phyloP scores from a whole-genome alignment of 2,888 invertebrate species.

The Aphidius colemani region DNA sequence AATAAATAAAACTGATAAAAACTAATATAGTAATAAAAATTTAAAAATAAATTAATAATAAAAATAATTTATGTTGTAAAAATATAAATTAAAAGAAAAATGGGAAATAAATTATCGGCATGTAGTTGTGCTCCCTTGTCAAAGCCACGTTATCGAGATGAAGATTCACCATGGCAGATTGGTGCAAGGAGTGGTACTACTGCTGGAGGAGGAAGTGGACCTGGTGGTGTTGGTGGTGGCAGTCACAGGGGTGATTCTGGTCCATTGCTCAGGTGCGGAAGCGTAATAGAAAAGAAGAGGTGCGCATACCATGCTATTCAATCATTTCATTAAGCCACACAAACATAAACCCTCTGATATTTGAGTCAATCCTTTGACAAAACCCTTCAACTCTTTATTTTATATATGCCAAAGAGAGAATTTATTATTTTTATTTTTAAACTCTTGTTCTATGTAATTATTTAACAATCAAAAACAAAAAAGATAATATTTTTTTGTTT shows the following conservation, averaged over 20 bases:
- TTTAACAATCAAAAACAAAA: too few species aligned
- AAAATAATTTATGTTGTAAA: constrained; percentile 28
- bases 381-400: neutral
- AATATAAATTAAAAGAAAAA: constrained; percentile 53
- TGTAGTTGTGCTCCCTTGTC: constrained; percentile 96
- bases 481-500: too few species aligned
- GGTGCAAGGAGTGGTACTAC: constrained; percentile 42
- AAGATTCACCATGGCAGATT: constrained; percentile 94
- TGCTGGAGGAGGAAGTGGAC: constrained; percentile 45
- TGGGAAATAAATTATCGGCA: constrained; percentile 94
- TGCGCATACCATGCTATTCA: constrained; percentile 58
- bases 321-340: constrained; percentile 45
- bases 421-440: too few species aligned
- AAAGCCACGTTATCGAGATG: constrained; percentile 95
- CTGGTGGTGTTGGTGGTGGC: constrained; percentile 50
- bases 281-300: constrained; percentile 61
- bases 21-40: constrained; percentile 1
- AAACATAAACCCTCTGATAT: neutral
- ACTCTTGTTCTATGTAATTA: too few species aligned
- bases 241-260: constrained; percentile 58
- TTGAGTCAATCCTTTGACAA: neutral
- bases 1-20: constrained; percentile 16
- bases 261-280: constrained; percentile 76
- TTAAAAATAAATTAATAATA: constrained; percentile 20
- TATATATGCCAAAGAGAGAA: too few species aligned